phyloP scores from a whole-genome alignment of 2,797 vertebrate genomes.

The Circus cinereus region DNA sequence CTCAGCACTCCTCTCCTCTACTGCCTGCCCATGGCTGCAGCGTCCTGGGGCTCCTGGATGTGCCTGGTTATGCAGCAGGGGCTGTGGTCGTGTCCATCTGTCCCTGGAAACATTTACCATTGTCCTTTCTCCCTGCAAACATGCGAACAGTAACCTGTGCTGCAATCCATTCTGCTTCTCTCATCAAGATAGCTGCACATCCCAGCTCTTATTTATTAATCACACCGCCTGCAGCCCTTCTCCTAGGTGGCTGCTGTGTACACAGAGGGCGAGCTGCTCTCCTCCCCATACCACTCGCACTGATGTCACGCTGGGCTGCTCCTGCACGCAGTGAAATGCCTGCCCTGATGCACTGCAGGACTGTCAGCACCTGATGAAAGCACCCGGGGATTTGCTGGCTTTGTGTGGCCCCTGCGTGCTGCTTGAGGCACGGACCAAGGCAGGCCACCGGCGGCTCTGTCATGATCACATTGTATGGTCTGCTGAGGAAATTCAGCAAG shows the following conservation, averaged over 20 bases:
- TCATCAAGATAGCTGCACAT: neutral
- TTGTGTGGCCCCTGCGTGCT: neutral
- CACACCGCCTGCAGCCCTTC: fast-evolving
- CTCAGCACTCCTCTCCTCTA: neutral
- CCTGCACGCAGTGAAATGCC: fast-evolving
- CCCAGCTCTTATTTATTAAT: neutral
- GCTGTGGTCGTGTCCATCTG: neutral
- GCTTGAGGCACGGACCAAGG: neutral
- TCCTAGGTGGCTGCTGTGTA: neutral
- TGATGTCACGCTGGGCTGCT: neutral
- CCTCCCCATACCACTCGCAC: neutral
- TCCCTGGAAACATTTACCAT: neutral
- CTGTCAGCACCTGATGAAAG: neutral
- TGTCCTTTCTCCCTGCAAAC: neutral
- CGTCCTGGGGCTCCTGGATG: neutral
- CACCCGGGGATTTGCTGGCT: neutral
- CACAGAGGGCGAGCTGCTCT: neutral
- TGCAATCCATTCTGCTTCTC: neutral
- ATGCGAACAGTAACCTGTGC: fast-evolving
- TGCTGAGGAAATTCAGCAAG: neutral
- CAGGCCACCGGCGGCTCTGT: neutral
- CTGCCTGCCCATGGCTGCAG: neutral
- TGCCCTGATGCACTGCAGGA: neutral
- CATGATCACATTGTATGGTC: fast-evolving
- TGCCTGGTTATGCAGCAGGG: neutral